Evolutionary conservation across 2,888 invertebrate genomes (phyloP).

Genomic region (Zelleria hepariella): DNA sequence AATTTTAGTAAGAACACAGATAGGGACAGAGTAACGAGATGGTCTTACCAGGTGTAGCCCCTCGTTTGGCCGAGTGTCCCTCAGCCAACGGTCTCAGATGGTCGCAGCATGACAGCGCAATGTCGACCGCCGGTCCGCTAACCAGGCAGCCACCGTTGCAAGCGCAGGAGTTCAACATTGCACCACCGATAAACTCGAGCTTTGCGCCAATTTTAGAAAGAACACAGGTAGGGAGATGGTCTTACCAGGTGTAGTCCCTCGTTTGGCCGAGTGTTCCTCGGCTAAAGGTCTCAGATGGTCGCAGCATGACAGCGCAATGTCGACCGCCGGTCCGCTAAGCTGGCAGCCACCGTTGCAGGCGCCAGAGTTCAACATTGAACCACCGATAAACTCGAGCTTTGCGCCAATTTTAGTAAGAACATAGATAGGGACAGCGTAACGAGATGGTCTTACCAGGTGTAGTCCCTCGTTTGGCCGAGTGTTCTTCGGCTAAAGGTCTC

Average conservation of each 20-base stretch:
- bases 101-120: slow-evolving; percentile 46
- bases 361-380: slow-evolving; percentile 39
- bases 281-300: slow-evolving; percentile 78
- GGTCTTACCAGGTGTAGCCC: not conserved
- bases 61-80: not conserved
- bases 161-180: not conserved
- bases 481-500: slow-evolving; percentile 77
- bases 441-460: slow-evolving; percentile 21
- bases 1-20: not conserved
- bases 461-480: slow-evolving; percentile 44
- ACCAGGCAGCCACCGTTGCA: not conserved
- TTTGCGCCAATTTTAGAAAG: not conserved
- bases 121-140: slow-evolving; percentile 1
- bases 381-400: slow-evolving; percentile 79
- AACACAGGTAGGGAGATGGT: not conserved
- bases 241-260: slow-evolving; percentile 20
- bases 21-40: no score
- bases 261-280: slow-evolving; percentile 74
- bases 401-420: slow-evolving; percentile 38
- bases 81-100: not conserved
- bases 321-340: slow-evolving; percentile 66
- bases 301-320: slow-evolving; percentile 71
- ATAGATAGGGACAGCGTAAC: not conserved
- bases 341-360: slow-evolving; percentile 67
- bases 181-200: not conserved